Base-by-base conservation (phyloP, 2,888 invertebrate genomes). In the Drosophila melanocephala region DNA sequence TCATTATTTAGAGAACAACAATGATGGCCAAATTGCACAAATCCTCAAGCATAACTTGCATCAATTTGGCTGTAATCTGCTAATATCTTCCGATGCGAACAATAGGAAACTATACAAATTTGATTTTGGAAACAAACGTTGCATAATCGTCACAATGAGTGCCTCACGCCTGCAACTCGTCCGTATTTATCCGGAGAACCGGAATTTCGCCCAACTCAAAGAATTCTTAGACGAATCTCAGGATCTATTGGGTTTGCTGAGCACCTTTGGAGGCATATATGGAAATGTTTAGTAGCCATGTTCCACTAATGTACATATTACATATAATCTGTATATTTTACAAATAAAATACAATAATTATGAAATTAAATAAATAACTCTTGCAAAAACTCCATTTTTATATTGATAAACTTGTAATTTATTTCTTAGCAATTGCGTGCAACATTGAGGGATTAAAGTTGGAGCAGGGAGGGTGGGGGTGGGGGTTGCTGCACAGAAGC, bases 191-290 rank as follows among this genome's bases (percentile, higher is more conserved):
- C 86, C 86, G 1, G 30, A 22, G 10, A 56, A 53, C 30, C 1
- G 7, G 0, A 75, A 72, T 16, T 81, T 79, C 12, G 19, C 5
- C 1, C 19, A 63, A 0, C 66, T 87, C 5, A 72, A 77, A 44
- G 12, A 44, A 6, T 69, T 65, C 28, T 37, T 82, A 0, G 35
- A 63, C 0, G 55, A 62, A 14, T 35, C 71, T 0, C 79, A 87
- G 47, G 89, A 87, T 55, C 14, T 86, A 0, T 37, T 60, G 0
- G 78, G 86, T 1, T 33, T 88, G 9, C 30, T 87, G 9, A 19
- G 50, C 5, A 60, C 42, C 22, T 57, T 70, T 28, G 56, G 47
- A 14, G 32, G 22, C 22, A 12, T 58, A 2, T 12, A 2, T 35
- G 28, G 16, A 35, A 44, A 26, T 35, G 19, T 5, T 1, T 9